Evolutionary conservation across 2,888 invertebrate species (phyloP), one percentile per base, ranked within the genome.

Genomic region (Nymphalis polychloros): DNA sequence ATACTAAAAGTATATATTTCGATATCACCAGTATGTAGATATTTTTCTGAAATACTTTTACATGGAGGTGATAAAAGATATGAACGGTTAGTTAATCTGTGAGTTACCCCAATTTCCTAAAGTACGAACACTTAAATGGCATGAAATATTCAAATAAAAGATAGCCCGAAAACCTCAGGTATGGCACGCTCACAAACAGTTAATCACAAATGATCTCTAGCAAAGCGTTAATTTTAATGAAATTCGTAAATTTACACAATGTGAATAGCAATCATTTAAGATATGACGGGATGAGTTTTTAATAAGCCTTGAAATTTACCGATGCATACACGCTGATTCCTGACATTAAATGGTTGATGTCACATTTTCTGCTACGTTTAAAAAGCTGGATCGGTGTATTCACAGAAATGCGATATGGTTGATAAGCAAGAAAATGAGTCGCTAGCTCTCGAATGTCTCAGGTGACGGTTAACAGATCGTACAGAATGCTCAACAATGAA

Each of bases 151-250:
- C 16, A 48, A 60, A 31, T 46, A 59, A 53, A 47, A 52, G 55
- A 53, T 52, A 53, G 8, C 48, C 64, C 59, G 49, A 70, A 65
- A 79, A 80, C 77, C 74, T 73, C 73, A 81, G 86, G 88, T 86
- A 86, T 84, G 81, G 85, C 88, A 88, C 90, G 91, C 90, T 90
- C 90, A 90, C 90, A 79, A 80, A 76, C 75, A 73, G 85, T 87
- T 87, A 88, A 81, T 81, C 71, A 86, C 81, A 79, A 80, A 82
- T 87, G 86, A 77, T 77, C 23, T 47, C 47, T 46, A 69, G 70
- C 67, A 35, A 68, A 67, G 70, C 64, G 48, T 64, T 47, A 46
- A 19, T 35, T 64, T 7, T 59, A 35, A 66, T 63, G 67, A 46
- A 27, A 31, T 63, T 52, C 19, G 8, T 19, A 23, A 47, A 17